These are phyloP conservation scores for Drosophila tanythrix DNA, from an alignment of 2,888 invertebrate genomes.

Conservation along the genomic window DNA sequence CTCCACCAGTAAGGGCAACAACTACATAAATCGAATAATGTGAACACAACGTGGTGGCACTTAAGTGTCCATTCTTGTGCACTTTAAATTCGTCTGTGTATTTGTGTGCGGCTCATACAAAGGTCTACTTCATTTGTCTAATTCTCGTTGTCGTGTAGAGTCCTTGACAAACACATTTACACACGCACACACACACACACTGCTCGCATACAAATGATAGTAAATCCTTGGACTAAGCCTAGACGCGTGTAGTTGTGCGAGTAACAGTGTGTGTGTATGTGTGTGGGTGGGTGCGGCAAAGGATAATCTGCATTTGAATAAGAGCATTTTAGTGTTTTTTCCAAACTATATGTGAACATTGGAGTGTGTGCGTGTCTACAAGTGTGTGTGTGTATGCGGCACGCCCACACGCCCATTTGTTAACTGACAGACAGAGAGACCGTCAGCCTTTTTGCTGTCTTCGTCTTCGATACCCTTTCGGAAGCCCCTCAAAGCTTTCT, in stretches of 20 bases:
- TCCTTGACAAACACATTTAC: conserved; percentile 53
- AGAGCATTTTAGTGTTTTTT: conserved; percentile 79
- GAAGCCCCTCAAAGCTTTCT: conserved; percentile 20
- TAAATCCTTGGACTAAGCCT: conserved; percentile 77
- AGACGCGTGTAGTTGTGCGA: conserved; percentile 47
- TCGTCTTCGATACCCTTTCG: conserved; percentile 39
- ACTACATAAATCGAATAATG: conserved; percentile 75
- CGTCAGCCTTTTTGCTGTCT: conserved; percentile 73
- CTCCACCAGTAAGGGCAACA: conserved; percentile 36
- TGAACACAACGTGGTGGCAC: conserved; percentile 69
- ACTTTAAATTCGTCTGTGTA: conserved; percentile 52
- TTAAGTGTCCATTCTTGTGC: conserved; percentile 68
- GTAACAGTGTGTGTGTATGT: conserved; percentile 25
- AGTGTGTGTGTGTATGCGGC: conserved; percentile 19
- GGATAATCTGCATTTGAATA: conserved; percentile 81
- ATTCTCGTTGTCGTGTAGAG: conserved; percentile 67
- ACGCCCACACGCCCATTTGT: conserved; percentile 64
- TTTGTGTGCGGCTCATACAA: conserved; percentile 56
- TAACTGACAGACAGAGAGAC: conserved; percentile 37
- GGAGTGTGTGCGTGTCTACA: conserved; percentile 18
- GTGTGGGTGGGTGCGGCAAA: conserved; percentile 60
- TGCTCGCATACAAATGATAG: conserved; percentile 69
- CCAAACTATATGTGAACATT: conserved; percentile 50
- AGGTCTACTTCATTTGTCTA: conserved; percentile 80
- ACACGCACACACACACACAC: conserved; percentile 38